Base-by-base conservation (phyloP, 2,888 invertebrate genomes). In the Odontocolon sp. region DNA sequence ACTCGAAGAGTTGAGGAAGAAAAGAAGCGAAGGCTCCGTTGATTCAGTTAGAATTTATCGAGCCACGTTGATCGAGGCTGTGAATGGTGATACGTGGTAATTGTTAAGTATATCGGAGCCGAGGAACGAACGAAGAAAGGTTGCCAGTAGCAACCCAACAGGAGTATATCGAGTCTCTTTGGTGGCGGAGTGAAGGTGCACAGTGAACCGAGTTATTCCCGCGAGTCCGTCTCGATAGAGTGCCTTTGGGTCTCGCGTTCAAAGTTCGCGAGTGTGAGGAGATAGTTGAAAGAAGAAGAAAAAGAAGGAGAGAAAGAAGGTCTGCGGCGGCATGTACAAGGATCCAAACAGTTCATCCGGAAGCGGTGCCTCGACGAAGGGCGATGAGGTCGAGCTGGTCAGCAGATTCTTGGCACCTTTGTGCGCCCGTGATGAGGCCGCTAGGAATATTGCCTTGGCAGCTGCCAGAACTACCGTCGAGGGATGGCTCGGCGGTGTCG, bases 401-500 rank as follows among this genome's bases (percentile, higher is more conserved):
- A 91, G 91, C 84, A 88, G 91, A 80, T 92, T 92, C 84, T 90
- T 92, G 85, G 90, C 92, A 85, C 92, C 92, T 74, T 89, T 92
- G 76, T 92, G 92, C 85, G 92, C 92, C 77, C 90, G 92, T 70
- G 92, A 92, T 85, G 91, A 91, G 80, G 87, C 91, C 63, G 91
- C 91, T 28, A 89, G 92, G 73, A 91, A 92, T 81, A 85, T 92
- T 78, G 92, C 92, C 14, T 83, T 92, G 82, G 92, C 91, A 57
- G 91, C 91, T 38, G 92, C 92, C 69, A 91, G 91, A 80, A 91
- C 91, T 78, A 92, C 92, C 47, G 92, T 92, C 71, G 92, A 92
- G 83, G 91, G 91, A 40, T 92, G 92, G 92, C 87, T 92, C 80
- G 92, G 92, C 67, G 92, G 92, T 31, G 91, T 92, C 78, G 92